These are phyloP conservation scores for Orgyia antiqua DNA, from an alignment of 2,888 invertebrate species.

Conservation along the genomic window DNA sequence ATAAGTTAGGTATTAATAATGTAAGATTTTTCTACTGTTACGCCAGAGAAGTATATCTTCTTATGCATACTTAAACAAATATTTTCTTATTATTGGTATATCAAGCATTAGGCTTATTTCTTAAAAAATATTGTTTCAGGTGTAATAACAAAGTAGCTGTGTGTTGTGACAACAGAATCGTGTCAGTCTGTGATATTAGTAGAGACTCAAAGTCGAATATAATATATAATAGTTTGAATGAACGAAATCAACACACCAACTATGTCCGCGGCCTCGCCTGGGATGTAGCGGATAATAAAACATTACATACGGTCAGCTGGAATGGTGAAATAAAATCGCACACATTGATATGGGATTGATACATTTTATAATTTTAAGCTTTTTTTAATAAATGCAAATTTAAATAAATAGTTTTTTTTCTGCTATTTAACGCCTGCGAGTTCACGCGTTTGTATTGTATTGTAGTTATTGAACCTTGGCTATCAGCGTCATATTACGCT, in stretches of 20 bases:
- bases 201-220: conserved; percentile 33
- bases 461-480: too few species aligned
- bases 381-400: too few species aligned
- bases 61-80: too few species aligned
- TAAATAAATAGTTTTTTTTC: too few species aligned
- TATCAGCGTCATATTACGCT: too few species aligned
- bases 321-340: conserved; percentile 69
- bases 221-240: conserved; percentile 50
- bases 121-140: conserved; percentile 33
- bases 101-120: too few species aligned
- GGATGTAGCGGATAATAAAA: conserved; percentile 48
- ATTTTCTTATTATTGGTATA: too few species aligned
- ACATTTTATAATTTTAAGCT: neutral
- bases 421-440: too few species aligned
- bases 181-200: conserved; percentile 50
- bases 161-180: conserved; percentile 65
- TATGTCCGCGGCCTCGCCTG: conserved; percentile 76
- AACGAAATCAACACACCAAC: conserved; percentile 56
- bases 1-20: too few species aligned
- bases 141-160: conserved; percentile 53
- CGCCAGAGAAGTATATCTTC: too few species aligned
- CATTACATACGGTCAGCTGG: conserved; percentile 78
- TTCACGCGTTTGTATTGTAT: too few species aligned
- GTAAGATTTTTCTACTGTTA: too few species aligned
- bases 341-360: conserved; percentile 27